Evolutionary conservation across 1,140 invertebrate species (phyloP).

Genomic region (Trachelipus rathkii): DNA sequence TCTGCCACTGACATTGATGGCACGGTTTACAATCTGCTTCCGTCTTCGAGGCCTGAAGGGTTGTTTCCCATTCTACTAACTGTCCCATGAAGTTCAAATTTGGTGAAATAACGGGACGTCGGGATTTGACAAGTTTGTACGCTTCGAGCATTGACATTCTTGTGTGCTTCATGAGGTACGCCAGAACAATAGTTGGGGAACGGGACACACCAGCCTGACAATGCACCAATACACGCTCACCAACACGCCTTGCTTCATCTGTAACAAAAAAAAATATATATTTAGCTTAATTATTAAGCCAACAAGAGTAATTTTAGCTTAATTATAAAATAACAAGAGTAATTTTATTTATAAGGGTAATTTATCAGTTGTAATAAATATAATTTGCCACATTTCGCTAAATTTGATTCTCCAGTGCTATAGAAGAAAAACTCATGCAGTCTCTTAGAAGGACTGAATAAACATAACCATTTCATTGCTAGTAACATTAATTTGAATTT

Average conservation of each 20-base stretch:
- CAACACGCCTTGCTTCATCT: slow-evolving; percentile 76
- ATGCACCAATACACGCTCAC: slow-evolving; percentile 80
- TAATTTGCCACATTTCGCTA: no score
- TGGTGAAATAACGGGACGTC: slow-evolving; percentile 85
- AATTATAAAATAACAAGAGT: no score
- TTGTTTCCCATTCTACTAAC: slow-evolving; percentile 79
- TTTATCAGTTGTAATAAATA: no score
- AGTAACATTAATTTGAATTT: no score
- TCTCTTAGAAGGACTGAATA: no score
- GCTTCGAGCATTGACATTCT: slow-evolving; percentile 81
- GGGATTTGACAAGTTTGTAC: slow-evolving; percentile 79
- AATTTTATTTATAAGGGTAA: no score
- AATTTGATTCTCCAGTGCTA: no score
- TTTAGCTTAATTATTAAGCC: no score
- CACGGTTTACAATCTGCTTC: slow-evolving; percentile 49
- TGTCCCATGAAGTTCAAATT: slow-evolving; percentile 97
- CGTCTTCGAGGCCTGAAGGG: slow-evolving; percentile 53
- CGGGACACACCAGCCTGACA: slow-evolving; percentile 93
- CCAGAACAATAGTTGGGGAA: slow-evolving; percentile 89
- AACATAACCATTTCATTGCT: no score
- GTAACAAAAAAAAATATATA: slow-evolving; percentile 58
- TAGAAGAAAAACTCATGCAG: no score
- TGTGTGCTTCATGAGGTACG: slow-evolving; percentile 88
- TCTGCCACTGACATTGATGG: slow-evolving; percentile 55
- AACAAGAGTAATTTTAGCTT: no score